These are phyloP conservation scores for Ochropleura leucogaster DNA, from an alignment of 2,888 invertebrate species.

Conservation along the genomic window DNA sequence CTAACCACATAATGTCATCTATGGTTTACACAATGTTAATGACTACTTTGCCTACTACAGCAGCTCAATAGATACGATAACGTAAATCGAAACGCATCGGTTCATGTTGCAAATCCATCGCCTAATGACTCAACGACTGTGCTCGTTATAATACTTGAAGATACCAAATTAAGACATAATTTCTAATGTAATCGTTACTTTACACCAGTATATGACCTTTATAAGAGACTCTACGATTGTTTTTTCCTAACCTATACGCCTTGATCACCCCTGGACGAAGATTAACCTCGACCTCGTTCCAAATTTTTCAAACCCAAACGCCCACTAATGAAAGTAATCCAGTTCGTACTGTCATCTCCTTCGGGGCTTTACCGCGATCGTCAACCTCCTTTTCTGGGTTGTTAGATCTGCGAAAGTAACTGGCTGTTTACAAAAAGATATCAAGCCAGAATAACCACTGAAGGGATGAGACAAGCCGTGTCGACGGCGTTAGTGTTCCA, in stretches of 20 bases:
- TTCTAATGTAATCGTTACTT: background rate
- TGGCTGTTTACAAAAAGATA: background rate
- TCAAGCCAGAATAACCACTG: background rate
- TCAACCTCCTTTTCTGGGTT: background rate
- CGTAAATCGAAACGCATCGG: constrained; percentile 14
- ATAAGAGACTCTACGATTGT: background rate
- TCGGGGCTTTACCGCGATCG: background rate
- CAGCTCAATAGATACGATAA: constrained; percentile 31
- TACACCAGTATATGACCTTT: background rate
- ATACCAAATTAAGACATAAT: background rate
- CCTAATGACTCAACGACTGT: background rate
- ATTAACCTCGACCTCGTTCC: background rate
- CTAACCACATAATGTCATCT: constrained; percentile 10
- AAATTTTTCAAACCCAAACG: background rate
- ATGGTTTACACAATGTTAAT: background rate
- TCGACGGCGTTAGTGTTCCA: no score
- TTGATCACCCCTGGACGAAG: background rate
- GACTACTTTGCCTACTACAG: constrained; percentile 37
- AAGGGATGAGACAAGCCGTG: background rate
- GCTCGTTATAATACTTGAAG: constrained; percentile 7
- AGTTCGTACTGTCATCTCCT: background rate
- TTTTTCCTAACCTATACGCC: background rate
- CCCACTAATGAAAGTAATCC: no score
- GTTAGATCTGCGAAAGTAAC: background rate
- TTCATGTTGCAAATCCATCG: constrained; percentile 17